Conservation (phyloP, 2,797 vertebrate genomes). For the Pogonophryne albipinna region DNA sequence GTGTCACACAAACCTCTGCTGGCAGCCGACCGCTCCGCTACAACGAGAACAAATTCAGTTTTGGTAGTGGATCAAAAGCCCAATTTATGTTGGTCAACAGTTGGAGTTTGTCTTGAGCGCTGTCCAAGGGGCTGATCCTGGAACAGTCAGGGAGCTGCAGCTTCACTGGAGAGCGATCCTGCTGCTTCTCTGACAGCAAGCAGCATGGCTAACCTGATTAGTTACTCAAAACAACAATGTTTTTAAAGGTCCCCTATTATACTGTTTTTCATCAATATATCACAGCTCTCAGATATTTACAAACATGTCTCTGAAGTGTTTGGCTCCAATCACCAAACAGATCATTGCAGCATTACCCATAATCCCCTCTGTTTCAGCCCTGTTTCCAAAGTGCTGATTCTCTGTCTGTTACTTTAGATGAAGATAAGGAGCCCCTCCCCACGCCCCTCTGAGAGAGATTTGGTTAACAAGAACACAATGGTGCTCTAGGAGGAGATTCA, state of each 20-base stretch:
- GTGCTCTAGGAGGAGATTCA: no score
- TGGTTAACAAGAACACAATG: no score
- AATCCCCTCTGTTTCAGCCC: no score
- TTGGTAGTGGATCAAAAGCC: not conserved
- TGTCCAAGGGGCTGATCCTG: constrained; percentile 51
- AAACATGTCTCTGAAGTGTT: no score
- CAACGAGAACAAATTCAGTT: constrained; percentile 31
- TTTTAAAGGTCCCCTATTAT: not conserved
- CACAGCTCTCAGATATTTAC: no score
- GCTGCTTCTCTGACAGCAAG: not conserved
- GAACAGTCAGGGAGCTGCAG: not conserved
- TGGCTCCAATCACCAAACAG: no score
- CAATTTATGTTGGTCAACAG: not conserved
- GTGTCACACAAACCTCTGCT: constrained; percentile 28
- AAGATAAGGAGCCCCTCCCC: no score
- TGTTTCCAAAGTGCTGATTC: no score
- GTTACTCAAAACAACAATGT: not conserved
- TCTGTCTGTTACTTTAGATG: no score
- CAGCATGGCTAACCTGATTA: not conserved
- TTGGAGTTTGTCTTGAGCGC: not conserved
- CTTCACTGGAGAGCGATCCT: not conserved
- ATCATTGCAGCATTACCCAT: no score
- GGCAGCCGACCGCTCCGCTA: constrained; percentile 10
- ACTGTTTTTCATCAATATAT: no score
- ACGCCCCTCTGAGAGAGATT: no score